Percentiles rank a stretch among this genome's conserved stretches.
Conservation (phyloP, 2,113 vertebrate species). For the Festucalex cinctus region DNA sequence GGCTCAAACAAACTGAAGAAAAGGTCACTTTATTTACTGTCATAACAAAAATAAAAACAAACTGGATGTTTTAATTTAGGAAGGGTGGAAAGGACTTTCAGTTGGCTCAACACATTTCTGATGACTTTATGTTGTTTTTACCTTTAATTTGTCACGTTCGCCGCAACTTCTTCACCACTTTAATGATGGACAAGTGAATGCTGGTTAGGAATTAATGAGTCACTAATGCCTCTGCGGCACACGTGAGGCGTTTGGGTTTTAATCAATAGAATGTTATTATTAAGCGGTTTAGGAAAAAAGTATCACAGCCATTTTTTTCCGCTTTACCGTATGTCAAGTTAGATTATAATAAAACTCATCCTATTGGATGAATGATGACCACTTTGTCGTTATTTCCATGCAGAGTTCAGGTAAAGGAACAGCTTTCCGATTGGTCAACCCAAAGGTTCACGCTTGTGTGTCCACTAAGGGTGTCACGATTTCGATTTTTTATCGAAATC, state of each 20-base stretch:
- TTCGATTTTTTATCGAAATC: no score
- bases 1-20: background rate
- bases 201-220: conserved; percentile 31
- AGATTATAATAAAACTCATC: conserved; percentile 20
- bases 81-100: conserved; percentile 1
- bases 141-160: background rate
- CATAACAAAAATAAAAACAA: background rate
- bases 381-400: conserved; percentile 38
- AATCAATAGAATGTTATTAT: conserved; percentile 47
- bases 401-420: conserved; percentile 34
- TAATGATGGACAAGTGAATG: background rate
- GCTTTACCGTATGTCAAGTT: conserved; percentile 22
- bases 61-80: background rate
- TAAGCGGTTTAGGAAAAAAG: conserved; percentile 40
- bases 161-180: background rate
- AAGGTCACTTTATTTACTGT: background rate
- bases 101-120: background rate
- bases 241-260: conserved; percentile 10
- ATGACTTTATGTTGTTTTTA: background rate
- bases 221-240: conserved; percentile 16
- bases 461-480: no score
- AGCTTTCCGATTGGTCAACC: conserved; percentile 18
- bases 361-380: conserved; percentile 35
- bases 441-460: conserved; percentile 21
- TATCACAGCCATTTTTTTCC: conserved; percentile 8